Evolutionary conservation across 1,140 invertebrate species (phyloP), one percentile per base, ranked within the genome.

Genomic region (Teleopsis dalmanni): DNA sequence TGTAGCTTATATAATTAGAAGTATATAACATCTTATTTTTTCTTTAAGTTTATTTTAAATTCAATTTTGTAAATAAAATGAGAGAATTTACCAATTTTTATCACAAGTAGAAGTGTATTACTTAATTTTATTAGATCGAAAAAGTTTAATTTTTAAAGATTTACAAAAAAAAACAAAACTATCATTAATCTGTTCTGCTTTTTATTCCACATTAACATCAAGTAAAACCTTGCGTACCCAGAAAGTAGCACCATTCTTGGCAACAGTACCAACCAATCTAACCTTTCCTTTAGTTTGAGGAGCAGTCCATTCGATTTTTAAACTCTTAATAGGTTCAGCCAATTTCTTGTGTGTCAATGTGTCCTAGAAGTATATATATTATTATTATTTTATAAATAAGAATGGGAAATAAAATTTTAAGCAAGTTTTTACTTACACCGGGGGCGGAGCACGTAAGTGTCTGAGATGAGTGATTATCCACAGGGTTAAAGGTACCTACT

Each of bases 241-340:
- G 35, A 69, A 75, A 35, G 62, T 62, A 25, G 60, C 69, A 37
- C 70, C 60, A 44, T 69, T 61, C 47, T 73, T 60, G 7, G 71
- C 73, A 7, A 73, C 62, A 13, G 73, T 73, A 8, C 58, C 68
- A 52, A 69, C 60, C 38, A 73, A 67, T 48, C 58, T 63, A 19
- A 74, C 65, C 47, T 62, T 65, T 50, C 68, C 70, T 37, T 60
- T 58, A 38, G 72, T 60, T 16, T 58, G 53, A 4, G 54, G 53
- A 35, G 72, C 72, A n/a, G 72, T 51, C 72, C 72, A 74, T 1
- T 62, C 62, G 11, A 73, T 63, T 19, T 47, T 44, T 5, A 57
- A 5, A 22, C 38, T 56, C 13, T 44, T 53, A 38, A 53, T 57
- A 22, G 59, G 58, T 23, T 59, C 70, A 45, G 65, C 57, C 11